Base-by-base conservation (phyloP, 2,113 vertebrate species). In the Cryptomyrus ogoouensis region DNA sequence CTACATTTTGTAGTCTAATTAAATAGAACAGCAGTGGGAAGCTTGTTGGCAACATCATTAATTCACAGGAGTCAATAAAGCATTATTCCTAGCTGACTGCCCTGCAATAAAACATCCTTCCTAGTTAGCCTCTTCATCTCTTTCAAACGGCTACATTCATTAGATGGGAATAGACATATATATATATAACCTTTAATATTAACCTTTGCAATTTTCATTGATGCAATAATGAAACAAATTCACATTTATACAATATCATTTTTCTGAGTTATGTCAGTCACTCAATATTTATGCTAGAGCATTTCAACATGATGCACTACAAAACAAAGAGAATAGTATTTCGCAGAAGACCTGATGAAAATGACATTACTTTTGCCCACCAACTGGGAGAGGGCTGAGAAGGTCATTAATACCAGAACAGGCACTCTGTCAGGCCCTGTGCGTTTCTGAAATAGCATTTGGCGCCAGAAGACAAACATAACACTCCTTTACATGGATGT, bases 381-480 rank as follows among this genome's bases (percentile, higher is more conserved):
- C 3, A 10, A 66, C 39, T 84, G 39, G 58, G 39, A 39, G 10
- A 46, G 31, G 21, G 47, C 85, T 47, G 27, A 83, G 74, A 94
- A 92, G 93, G 93, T 94, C 94, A 94, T 58, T 93, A 95, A 95
- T 93, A 89, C 70, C 49, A 56, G 92, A 92, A 95, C 93, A 94
- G 93, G 95, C 95, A 94, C 92, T 94, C 92, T 2, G 89, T 94
- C 94, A 93, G 94, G 92, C 93, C 88, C 1, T 0, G 91, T 95
- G 94, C 94, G 94, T 95, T 94, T 94, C 39, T 93, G 92, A 93
- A 95, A 93, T 90, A 92, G 83, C 91, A 91, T 91, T 94, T 94
- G 94, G 94, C 88, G 86, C 94, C 95, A 94, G 92, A 92, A 94
- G 93, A 92, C 91, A 95, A 95, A 94, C 92, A 95, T 90, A 90